These are phyloP conservation scores for Mastigias papua DNA, from an alignment of 30 jellyfish, hydroid and myxozoan genomes.

Conservation along the genomic window DNA sequence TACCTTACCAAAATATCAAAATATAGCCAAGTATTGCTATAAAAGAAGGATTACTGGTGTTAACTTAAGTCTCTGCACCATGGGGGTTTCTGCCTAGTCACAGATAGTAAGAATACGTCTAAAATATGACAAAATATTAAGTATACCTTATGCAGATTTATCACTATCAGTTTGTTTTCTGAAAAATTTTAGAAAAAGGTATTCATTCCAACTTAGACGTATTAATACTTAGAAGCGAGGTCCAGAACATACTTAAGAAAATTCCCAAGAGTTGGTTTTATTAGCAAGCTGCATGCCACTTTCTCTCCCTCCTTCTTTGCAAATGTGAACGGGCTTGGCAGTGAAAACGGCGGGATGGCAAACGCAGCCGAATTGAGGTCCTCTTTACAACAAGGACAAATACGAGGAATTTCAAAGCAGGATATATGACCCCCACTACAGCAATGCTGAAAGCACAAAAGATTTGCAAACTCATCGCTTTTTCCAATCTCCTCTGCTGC, in stretches of 20 bases:
- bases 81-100: too few species aligned
- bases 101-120: too few species aligned
- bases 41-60: too few species aligned
- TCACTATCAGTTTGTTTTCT: too few species aligned
- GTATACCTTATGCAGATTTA: too few species aligned
- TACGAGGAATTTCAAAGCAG: slow-evolving; percentile 47
- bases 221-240: too few species aligned
- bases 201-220: too few species aligned
- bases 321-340: slow-evolving; percentile 56
- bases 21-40: too few species aligned
- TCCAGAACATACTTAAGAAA: slow-evolving; percentile 22
- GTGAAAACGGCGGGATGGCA: slow-evolving; percentile 57
- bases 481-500: not conserved
- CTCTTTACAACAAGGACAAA: slow-evolving; percentile 54
- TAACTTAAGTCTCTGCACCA: too few species aligned
- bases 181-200: too few species aligned
- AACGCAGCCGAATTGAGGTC: slow-evolving; percentile 29
- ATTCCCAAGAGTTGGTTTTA: slow-evolving; percentile 50
- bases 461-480: not conserved
- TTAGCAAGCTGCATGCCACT: slow-evolving; percentile 20
- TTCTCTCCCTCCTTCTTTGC: not conserved
- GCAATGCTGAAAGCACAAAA: slow-evolving; percentile 57
- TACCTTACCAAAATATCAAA: too few species aligned
- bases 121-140: too few species aligned
- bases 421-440: slow-evolving; percentile 37